These are phyloP conservation scores for Allolobophora icterica DNA, from an alignment of 2,888 invertebrate species.

Conservation along the genomic window DNA sequence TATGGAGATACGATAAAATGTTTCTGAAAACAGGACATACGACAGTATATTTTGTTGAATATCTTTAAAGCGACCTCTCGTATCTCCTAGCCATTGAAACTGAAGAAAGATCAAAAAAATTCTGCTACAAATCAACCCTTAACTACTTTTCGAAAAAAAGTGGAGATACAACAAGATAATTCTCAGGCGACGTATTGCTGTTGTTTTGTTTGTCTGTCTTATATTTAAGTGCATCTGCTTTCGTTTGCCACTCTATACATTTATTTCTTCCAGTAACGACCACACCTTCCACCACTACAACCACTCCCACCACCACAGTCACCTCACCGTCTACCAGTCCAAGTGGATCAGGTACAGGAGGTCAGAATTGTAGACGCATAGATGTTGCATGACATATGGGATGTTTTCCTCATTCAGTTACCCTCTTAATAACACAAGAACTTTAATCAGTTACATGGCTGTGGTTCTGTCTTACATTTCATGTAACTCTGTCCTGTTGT, in stretches of 20 bases:
- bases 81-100: too few species aligned
- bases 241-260: not conserved
- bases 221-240: not conserved
- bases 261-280: constrained; percentile 22
- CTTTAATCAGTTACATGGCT: not conserved
- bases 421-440: not conserved
- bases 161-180: too few species aligned
- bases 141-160: too few species aligned
- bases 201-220: not conserved
- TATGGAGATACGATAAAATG: too few species aligned
- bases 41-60: too few species aligned
- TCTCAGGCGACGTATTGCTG: too few species aligned
- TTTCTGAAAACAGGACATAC: too few species aligned
- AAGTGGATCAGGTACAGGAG: constrained; percentile 1
- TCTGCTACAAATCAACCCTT: too few species aligned
- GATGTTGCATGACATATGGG: not conserved
- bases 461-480: not conserved
- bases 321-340: not conserved
- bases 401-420: not conserved
- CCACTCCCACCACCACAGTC: not conserved
- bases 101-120: too few species aligned
- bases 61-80: too few species aligned
- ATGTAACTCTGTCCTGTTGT: not conserved
- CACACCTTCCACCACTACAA: not conserved
- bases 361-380: not conserved